phyloP scores from a whole-genome alignment of 2,113 vertebrate genomes.

The Semnornis frantzii region DNA sequence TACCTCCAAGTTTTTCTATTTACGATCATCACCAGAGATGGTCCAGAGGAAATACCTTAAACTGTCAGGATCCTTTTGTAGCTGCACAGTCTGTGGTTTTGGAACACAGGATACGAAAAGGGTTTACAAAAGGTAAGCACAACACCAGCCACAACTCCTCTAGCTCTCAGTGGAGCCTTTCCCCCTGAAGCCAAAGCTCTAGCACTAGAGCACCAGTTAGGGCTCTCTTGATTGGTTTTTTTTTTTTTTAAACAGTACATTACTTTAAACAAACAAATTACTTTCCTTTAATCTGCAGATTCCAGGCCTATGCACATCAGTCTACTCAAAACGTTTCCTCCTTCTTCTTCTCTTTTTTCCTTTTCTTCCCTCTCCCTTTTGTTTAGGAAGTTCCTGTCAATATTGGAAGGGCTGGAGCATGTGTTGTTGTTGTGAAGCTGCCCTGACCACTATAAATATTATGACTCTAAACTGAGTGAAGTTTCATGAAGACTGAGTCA shows the following conservation, averaged over 20 bases:
- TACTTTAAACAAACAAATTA: no score
- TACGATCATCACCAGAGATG: accelerated
- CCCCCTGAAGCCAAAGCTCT: neutral
- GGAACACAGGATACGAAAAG: accelerated
- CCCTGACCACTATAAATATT: slow-evolving; percentile 73
- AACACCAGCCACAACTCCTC: neutral
- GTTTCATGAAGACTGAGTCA: neutral
- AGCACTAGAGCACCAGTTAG: neutral
- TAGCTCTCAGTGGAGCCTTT: neutral
- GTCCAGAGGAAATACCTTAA: neutral
- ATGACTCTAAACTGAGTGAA: neutral
- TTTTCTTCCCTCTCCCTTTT: neutral
- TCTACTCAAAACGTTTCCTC: neutral
- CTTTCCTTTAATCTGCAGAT: neutral
- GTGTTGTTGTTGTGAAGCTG: slow-evolving; percentile 91
- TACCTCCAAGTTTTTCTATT: accelerated
- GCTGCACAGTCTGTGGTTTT: accelerated
- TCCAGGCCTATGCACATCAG: neutral
- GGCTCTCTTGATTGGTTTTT: neutral
- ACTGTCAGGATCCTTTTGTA: neutral
- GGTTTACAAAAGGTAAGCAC: neutral
- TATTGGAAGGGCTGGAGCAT: slow-evolving; percentile 93
- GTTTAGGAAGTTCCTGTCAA: slow-evolving; percentile 92
- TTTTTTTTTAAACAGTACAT: neutral
- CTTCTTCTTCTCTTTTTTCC: neutral